Base-by-base conservation (phyloP, 1,140 invertebrate genomes). In the Sitobion miscanthi region DNA sequence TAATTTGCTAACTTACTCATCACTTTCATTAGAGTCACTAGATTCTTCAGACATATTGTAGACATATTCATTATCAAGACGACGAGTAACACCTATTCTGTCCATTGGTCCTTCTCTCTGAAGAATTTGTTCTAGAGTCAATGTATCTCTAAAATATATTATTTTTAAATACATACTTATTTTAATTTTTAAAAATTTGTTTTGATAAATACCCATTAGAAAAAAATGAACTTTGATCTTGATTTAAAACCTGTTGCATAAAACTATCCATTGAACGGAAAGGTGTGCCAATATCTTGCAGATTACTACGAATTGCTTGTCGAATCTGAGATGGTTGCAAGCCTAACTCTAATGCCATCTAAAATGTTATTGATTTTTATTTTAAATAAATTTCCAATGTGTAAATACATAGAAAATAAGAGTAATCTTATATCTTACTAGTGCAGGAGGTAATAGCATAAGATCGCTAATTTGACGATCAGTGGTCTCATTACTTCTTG, bases 321-420 rank as follows among this genome's bases (percentile, higher is more conserved):
- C 97, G 96, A 6, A 98, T 96, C 89, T 96, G 95, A n/a, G 96
- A 96, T 1, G 96, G 96, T 94, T 97, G 96, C 42, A 98, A 95
- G 2, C 97, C 97, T 94, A 97, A 96, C 93, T 96, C 96, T 85
- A 97, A 94, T 17, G 97, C 97, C n/a, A 96, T 95, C 96, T 96
- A 86, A 82, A 94, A 94, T 14, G 2, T 54, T 6, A 69, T 57
- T 57, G 23, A 30, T 69, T 30, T n/a, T 86, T 52, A 4, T 52
- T 52, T 17, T 52, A 17, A 42, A 42, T 47, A 47, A 86, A 86
- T 83, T 21, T 0, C 21, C 7, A 8, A 38, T 2, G 30, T n/a
- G 5, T 49, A 87, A 2, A n/a, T n/a, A 30, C 21, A 30, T n/a
- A 87, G 86, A 49, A 49, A 87, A 42, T 87, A 30, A 45, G 11